phyloP scores from a whole-genome alignment of 2,888 invertebrate genomes.

The Sarcophaga variegata region DNA sequence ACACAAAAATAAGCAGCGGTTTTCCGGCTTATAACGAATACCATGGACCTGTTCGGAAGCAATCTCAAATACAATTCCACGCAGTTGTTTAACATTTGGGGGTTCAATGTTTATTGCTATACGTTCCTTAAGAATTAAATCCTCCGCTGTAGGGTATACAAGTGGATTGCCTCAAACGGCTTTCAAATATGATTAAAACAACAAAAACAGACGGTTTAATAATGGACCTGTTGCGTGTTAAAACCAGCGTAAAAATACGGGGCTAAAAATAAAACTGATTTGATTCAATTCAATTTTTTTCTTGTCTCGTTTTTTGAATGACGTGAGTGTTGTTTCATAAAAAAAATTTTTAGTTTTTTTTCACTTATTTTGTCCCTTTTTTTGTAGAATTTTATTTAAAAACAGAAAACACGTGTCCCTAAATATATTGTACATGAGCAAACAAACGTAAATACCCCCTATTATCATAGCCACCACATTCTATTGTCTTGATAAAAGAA shows the following conservation, averaged over 20 bases:
- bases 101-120: no score
- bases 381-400: slow-evolving; percentile 1
- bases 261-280: slow-evolving; percentile 28
- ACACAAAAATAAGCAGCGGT: no score
- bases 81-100: no score
- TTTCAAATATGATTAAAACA: background rate
- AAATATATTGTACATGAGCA: background rate
- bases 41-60: no score
- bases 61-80: no score
- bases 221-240: slow-evolving; percentile 64
- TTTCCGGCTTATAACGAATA: no score
- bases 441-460: background rate
- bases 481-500: background rate
- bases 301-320: slow-evolving; percentile 35
- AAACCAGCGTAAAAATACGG: slow-evolving; percentile 32
- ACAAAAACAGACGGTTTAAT: slow-evolving; percentile 30
- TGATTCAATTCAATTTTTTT: background rate
- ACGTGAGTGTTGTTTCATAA: slow-evolving; percentile 42
- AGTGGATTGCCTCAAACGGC: background rate
- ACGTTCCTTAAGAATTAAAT: no score
- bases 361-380: background rate
- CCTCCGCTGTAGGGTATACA: background rate
- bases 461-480: background rate
- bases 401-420: slow-evolving; percentile 42
- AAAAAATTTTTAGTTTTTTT: background rate